A percentile compares a stretch with the other conserved stretches of the same genome.
Evolutionary conservation across 2,113 vertebrate species (phyloP).

Genomic region (Myrmecophaga tridactyla): DNA sequence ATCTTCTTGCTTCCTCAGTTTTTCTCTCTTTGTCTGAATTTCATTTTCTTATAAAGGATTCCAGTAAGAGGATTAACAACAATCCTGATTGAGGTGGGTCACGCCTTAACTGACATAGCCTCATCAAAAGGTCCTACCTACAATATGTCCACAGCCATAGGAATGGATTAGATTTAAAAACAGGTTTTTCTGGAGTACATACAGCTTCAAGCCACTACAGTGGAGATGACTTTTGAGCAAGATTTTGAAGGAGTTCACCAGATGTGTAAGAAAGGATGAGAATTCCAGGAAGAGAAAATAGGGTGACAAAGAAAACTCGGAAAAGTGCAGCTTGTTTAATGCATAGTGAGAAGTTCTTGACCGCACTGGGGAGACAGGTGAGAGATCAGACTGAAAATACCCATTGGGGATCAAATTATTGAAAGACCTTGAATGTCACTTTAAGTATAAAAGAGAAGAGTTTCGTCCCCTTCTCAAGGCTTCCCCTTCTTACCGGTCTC

Average conservation of each 20-base stretch:
- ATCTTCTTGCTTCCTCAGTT: too few species aligned
- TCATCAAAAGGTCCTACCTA: too few species aligned
- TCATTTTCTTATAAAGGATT: too few species aligned
- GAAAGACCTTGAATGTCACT: not conserved
- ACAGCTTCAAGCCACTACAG: too few species aligned
- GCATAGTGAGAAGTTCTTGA: not conserved
- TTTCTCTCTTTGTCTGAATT: too few species aligned
- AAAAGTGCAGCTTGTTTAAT: not conserved
- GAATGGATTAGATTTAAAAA: too few species aligned
- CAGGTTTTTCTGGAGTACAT: too few species aligned
- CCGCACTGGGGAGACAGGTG: not conserved
- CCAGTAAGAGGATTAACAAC: too few species aligned
- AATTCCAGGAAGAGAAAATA: not conserved
- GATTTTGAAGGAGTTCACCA: not conserved
- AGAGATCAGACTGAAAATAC: not conserved
- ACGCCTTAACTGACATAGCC: too few species aligned
- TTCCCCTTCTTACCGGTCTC: not conserved
- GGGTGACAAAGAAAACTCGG: not conserved
- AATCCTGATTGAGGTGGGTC: too few species aligned
- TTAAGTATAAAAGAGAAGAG: not conserved
- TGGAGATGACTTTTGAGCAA: not conserved
- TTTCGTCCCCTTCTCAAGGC: too few species aligned
- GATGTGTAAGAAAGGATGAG: not conserved
- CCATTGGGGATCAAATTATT: not conserved
- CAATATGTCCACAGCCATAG: too few species aligned